Percentiles rank a stretch among this genome's conserved stretches.
phyloP scores from a whole-genome alignment of 2,797 vertebrate genomes.

The Limnodromus scolopaceus region DNA sequence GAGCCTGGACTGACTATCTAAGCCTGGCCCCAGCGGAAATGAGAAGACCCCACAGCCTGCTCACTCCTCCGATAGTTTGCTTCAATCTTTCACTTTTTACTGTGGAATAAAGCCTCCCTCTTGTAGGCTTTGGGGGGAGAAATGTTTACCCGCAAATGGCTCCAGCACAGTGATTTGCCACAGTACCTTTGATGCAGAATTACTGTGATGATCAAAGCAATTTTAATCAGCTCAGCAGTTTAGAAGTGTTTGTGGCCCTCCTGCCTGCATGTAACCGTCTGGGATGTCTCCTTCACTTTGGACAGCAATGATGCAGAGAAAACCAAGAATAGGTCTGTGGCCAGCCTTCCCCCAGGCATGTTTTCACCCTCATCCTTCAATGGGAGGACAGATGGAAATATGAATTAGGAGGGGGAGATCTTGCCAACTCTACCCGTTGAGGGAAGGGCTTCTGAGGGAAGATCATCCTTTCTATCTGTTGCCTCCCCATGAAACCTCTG shows the following conservation, averaged over 20 bases:
- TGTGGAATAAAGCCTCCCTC: background rate
- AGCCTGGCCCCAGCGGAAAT: background rate
- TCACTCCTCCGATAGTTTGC: background rate
- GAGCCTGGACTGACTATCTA: background rate
- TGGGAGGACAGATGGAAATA: conserved; percentile 42
- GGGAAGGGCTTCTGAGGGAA: background rate
- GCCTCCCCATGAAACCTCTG: background rate
- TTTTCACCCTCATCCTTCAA: conserved; percentile 18
- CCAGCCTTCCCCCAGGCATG: background rate
- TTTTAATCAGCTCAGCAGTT: conserved; percentile 14
- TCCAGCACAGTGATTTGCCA: background rate
- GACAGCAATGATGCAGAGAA: background rate
- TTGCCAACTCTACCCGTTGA: background rate
- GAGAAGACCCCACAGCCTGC: background rate
- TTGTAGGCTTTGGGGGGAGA: background rate
- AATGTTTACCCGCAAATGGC: background rate
- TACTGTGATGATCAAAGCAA: conserved; percentile 15
- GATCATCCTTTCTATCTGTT: background rate
- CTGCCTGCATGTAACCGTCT: background rate
- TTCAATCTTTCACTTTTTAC: background rate
- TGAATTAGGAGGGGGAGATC: background rate
- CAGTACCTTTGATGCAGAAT: conserved; percentile 14
- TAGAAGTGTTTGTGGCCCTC: background rate
- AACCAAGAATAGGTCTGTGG: background rate
- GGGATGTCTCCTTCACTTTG: conserved; percentile 9